A percentile compares a stretch with the other conserved stretches of the same genome.
Conservation (phyloP, 2,797 vertebrate species). For the Paramormyrops hopkinsi region DNA sequence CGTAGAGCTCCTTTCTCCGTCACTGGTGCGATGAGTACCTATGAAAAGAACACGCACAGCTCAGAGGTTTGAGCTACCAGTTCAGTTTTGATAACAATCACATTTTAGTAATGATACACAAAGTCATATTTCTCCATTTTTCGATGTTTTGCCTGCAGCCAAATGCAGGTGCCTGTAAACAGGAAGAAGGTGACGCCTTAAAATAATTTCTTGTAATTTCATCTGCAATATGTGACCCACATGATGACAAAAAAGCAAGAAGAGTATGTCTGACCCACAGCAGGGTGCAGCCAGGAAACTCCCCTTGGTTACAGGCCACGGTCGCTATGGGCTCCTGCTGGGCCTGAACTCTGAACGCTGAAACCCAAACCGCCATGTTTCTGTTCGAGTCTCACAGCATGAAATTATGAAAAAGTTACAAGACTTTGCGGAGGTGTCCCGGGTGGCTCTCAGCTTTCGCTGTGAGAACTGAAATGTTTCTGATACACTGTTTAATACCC, state of each 20-base stretch:
- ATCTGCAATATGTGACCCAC: neutral
- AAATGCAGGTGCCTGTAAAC: neutral
- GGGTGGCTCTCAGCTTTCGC: neutral
- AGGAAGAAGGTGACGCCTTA: neutral
- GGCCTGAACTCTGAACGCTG: neutral
- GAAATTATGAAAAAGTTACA: neutral
- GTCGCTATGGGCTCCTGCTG: neutral
- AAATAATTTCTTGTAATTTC: neutral
- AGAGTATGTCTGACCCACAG: neutral
- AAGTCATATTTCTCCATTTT: neutral
- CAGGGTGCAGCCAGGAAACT: neutral
- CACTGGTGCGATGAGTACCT: conserved; percentile 84
- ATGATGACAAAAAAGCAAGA: neutral
- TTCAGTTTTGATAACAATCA: neutral
- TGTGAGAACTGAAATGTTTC: neutral
- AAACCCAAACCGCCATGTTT: conserved; percentile 10
- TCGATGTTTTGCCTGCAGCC: neutral
- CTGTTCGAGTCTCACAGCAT: neutral
- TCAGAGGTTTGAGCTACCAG: neutral
- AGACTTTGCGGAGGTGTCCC: neutral
- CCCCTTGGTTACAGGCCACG: neutral
- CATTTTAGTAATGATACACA: neutral
- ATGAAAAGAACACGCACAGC: conserved; percentile 25
- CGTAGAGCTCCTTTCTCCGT: conserved; percentile 66
- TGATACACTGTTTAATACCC: neutral